Evolutionary conservation across 2,113 vertebrate genomes (phyloP).

Genomic region (Pituophis catenifer): DNA sequence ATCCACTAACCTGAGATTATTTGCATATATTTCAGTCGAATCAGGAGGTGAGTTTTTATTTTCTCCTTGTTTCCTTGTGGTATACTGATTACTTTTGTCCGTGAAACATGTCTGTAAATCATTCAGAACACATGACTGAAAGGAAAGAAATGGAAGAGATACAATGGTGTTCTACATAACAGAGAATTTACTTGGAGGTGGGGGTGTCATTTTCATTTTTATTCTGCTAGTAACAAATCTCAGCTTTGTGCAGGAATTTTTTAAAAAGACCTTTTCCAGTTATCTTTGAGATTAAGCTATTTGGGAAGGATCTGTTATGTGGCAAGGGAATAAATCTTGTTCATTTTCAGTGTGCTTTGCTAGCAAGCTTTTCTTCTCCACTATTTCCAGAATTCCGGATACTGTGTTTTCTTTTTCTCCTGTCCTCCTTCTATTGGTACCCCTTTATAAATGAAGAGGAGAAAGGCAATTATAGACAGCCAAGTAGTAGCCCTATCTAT

Average conservation of each 20-base stretch:
- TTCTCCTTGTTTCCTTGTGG: neutral
- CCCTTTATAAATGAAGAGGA: neutral
- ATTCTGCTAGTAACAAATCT: neutral
- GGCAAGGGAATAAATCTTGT: neutral
- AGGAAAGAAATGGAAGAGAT: neutral
- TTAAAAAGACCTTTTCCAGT: neutral
- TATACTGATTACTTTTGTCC: neutral
- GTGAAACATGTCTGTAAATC: rapidly evolving
- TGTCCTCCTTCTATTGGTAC: neutral
- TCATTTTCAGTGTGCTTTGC: neutral
- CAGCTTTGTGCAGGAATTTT: neutral
- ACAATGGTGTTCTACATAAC: neutral
- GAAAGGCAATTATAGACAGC: neutral
- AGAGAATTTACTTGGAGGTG: neutral
- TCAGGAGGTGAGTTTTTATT: neutral
- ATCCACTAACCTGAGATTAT: neutral
- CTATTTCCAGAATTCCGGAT: neutral
- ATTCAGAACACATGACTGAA: slow-evolving; percentile 15
- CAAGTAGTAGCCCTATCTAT: too few relatives aligned
- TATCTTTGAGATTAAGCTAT: neutral
- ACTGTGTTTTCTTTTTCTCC: neutral
- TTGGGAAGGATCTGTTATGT: neutral
- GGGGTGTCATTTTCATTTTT: neutral
- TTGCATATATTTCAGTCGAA: neutral
- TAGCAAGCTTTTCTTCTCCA: neutral